phyloP scores from a whole-genome alignment of 2,113 vertebrate genomes.

The Centropus bengalensis region DNA sequence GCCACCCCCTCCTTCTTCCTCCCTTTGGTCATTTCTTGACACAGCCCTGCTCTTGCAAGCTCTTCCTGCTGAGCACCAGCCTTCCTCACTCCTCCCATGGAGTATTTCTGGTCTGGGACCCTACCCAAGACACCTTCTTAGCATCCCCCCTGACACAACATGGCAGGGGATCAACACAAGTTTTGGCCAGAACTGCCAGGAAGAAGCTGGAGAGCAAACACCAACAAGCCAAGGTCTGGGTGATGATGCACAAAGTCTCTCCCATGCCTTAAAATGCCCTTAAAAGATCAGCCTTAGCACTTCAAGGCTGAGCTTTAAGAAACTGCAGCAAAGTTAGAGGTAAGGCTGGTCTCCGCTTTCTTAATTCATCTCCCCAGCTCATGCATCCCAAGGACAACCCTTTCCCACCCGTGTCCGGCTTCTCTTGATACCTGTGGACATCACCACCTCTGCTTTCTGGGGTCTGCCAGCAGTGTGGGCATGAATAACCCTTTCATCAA shows the following conservation, averaged over 20 bases:
- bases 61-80: neutral
- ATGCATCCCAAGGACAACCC: accelerated
- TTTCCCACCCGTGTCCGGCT: accelerated
- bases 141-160: neutral
- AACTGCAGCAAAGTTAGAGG: neutral
- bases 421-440: neutral
- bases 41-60: neutral
- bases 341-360: no score
- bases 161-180: neutral
- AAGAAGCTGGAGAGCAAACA: neutral
- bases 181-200: neutral
- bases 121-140: neutral
- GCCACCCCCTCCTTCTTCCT: neutral
- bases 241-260: neutral
- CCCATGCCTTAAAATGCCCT: accelerated
- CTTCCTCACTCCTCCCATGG: neutral
- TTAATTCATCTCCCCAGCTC: neutral
- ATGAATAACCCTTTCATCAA: neutral
- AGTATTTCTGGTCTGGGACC: neutral
- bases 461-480: neutral
- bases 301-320: neutral
- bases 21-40: neutral
- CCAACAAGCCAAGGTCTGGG: accelerated
- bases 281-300: neutral
- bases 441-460: accelerated